Evolutionary conservation across 2,113 vertebrate species (phyloP), one percentile per base, ranked within the genome.

Genomic region (Salvelinus namaycush): DNA sequence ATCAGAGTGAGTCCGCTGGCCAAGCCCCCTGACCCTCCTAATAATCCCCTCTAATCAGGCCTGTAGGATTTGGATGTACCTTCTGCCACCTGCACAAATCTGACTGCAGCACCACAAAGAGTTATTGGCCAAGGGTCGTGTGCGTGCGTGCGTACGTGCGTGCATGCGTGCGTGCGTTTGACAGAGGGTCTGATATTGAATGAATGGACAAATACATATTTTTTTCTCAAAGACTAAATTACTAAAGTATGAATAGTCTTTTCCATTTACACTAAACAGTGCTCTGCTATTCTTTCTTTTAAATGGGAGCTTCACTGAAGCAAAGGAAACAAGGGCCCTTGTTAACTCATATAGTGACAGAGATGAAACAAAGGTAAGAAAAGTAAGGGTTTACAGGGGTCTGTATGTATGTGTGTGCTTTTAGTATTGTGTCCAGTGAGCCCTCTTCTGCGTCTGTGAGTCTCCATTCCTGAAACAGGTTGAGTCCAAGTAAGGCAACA

Each of bases 41-140:
- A 76, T 93, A 94, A 94, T 94, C 92, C 86, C 82, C 79, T 89
- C 84, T 94, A 91, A 92, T 92, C 88, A 90, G 85, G 72, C 89
- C 90, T 86, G 29, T 79, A 78, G 89, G 93, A 92, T 94, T 94
- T 92, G 78, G 75, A 85, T 76, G 79, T 75, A 89, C 92, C 92
- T 93, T 92, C 92, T 92, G 92, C 84, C 86, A 88, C 88, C 85
- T 81, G 77, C 18, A 78, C 86, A 92, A 88, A 89, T 90, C 88
- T 87, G 76, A 84, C 49, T 81, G 78, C 83, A 22, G 72, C 62
- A 57, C 75, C 80, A 85, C n/a, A 24, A 20, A 70, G 34, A 74
- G 82, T 77, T 78, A 79, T 73, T 78, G 80, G 26, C 49, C 14
- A 12, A 3, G 39, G 39, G 39, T n/a, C 7, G 22, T 29, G 6